These are phyloP conservation scores for Dinoponera quadriceps DNA, from an alignment of 1,140 invertebrate species.

Conservation along the genomic window DNA sequence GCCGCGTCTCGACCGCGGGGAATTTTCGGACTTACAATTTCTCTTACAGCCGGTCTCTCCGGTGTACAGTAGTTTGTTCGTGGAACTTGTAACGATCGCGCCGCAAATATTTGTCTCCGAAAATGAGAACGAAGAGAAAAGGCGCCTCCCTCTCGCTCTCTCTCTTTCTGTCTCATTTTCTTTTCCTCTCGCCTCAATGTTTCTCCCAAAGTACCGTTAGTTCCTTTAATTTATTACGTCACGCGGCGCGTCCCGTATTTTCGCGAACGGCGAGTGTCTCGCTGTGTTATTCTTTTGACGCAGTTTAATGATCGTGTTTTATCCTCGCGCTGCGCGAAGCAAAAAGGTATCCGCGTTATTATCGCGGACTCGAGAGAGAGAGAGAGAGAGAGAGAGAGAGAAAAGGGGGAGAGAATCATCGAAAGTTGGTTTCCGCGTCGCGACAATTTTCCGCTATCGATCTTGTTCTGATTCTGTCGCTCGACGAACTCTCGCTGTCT, in stretches of 20 bases:
- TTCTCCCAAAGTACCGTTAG: not conserved
- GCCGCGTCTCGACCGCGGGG: not conserved
- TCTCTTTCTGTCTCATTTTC: too few relatives aligned
- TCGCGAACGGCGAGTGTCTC: not conserved
- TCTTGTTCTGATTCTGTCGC: not conserved
- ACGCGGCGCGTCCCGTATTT: not conserved
- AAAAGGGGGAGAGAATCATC: too few relatives aligned
- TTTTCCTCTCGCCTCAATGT: not conserved
- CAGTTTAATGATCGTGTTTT: not conserved
- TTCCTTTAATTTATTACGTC: conserved; percentile 39
- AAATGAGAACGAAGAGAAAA: conserved; percentile 43
- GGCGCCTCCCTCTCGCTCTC: conserved; percentile 21
- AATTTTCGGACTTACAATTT: conserved; percentile 49
- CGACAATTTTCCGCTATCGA: not conserved
- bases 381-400: too few relatives aligned
- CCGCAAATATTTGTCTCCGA: conserved; percentile 52
- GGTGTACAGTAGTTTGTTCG: conserved; percentile 27
- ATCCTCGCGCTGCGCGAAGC: too few relatives aligned
- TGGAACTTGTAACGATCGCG: conserved; percentile 30
- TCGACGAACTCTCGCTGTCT: not conserved
- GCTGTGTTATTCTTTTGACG: not conserved
- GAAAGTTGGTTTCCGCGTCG: not conserved
- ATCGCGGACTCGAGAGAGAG: not conserved
- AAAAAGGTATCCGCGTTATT: not conserved
- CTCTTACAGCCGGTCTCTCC: not conserved